Base-by-base conservation (phyloP, 2,797 vertebrate species). In the Glyptemys insculpta region DNA sequence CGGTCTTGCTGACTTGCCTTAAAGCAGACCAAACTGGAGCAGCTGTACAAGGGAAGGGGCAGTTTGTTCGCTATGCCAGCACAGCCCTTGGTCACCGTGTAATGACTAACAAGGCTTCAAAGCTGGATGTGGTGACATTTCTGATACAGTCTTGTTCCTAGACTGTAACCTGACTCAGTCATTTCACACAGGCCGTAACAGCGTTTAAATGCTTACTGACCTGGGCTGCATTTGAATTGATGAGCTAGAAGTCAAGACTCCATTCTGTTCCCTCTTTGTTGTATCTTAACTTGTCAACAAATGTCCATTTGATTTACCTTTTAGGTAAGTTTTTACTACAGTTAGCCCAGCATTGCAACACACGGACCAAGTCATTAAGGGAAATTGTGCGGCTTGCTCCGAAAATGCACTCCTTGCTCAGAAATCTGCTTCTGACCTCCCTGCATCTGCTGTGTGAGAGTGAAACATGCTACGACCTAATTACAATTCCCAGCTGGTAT, bases 391-490 rank as follows among this genome's bases (percentile, higher is more conserved):
- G 90, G 62, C 81, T 74, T 89, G 15, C 49, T 29, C 88, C 54
- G 49, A 25, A 85, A 92, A 54, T 1, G 31, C 23, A 5, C 0
- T 18, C 94, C 93, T 74, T 41, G 29, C 84, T 93, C 93, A 85
- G 85, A 89, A 18, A 88, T 94, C 93, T 65, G 23, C 25, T 94
- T 87, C 85, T 94, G 95, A 97, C 96, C 93, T 95, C 91, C 88
- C 92, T 65, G 2, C 81, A 12, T 44, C 93, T 76, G 37, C 41
- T 81, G 80, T 5, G 0, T 29, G 85, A 19, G 12, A 87, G 57
- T 87, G 78, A 94, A 93, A 76, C 81, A 88, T 90, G 88, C 81
- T 95, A 85, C 80, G 89, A 92, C 97, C 97, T 86, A 89, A 88
- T 96, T 98, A 85, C 79, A 85, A 89, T 21, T 85, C 92, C 96